Conservation (phyloP, 53 echinoderm and acorn worm genomes). For the Actinopyga echinites region DNA sequence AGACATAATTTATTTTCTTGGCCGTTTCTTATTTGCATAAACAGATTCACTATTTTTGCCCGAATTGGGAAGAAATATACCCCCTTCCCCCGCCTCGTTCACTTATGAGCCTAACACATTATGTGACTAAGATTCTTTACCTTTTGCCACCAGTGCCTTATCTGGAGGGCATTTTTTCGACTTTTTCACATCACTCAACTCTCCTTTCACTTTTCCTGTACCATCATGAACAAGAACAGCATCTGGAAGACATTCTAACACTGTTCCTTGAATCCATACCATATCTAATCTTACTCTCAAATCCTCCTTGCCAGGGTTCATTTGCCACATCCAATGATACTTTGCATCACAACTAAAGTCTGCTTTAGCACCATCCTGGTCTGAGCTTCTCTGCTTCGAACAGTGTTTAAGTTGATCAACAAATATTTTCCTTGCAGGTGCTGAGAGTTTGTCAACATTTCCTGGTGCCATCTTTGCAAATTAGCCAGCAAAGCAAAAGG, state of each 20-base stretch:
- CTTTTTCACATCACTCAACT: slow-evolving; percentile 24
- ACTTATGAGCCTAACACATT: too few relatives aligned
- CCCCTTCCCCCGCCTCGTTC: too few relatives aligned
- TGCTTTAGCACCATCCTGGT: not conserved
- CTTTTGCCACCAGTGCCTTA: slow-evolving; percentile 13
- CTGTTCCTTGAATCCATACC: slow-evolving; percentile 33
- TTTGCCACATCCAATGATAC: slow-evolving; percentile 1
- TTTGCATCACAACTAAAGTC: not conserved
- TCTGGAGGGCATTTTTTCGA: not conserved
- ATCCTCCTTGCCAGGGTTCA: not conserved
- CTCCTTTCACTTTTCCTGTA: slow-evolving; percentile 31
- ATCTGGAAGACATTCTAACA: not conserved
- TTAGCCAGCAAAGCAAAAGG: not conserved
- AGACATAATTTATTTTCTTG: too few relatives aligned
- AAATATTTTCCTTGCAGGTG: slow-evolving; percentile 26
- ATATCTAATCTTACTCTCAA: not conserved
- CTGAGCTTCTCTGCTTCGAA: not conserved
- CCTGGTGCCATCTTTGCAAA: not conserved
- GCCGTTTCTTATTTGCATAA: too few relatives aligned
- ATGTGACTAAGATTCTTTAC: too few relatives aligned
- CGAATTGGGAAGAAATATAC: too few relatives aligned
- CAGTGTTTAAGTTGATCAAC: slow-evolving; percentile 10
- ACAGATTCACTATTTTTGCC: too few relatives aligned
- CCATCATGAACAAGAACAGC: slow-evolving; percentile 16
- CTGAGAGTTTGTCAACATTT: slow-evolving; percentile 8